phyloP scores from a whole-genome alignment of 1,140 invertebrate genomes.

The Trachelipus rathkii region DNA sequence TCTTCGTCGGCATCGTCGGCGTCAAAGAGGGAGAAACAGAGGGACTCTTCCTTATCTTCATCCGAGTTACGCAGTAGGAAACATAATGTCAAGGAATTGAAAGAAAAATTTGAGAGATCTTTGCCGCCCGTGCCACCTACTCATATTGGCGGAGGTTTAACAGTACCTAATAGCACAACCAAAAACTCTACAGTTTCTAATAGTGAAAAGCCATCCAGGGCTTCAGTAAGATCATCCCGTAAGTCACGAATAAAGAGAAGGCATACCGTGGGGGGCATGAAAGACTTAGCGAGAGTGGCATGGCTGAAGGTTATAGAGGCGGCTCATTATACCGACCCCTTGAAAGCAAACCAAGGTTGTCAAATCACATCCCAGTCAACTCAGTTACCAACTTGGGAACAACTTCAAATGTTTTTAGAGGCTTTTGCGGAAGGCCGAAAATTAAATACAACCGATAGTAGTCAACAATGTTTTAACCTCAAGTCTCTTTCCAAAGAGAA shows the following conservation, averaged over 20 bases:
- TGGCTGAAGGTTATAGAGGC: conserved; percentile 52
- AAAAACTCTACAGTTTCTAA: conserved; percentile 20
- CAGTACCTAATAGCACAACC: not conserved
- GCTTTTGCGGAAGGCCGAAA: conserved; percentile 30
- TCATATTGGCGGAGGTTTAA: conserved; percentile 25
- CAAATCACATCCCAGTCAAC: conserved; percentile 45
- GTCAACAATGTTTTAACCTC: not conserved
- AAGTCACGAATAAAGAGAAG: conserved; percentile 62
- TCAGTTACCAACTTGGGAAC: conserved; percentile 54
- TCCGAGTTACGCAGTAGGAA: conserved; percentile 37
- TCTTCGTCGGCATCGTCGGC: not conserved
- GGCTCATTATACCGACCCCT: conserved; percentile 50
- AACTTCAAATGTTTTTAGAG: conserved; percentile 50
- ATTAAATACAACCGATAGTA: conserved; percentile 21
- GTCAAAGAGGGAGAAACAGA: not conserved
- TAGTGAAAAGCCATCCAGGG: conserved; percentile 31
- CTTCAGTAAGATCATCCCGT: conserved; percentile 29
- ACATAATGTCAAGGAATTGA: conserved; percentile 43
- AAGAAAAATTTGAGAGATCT: conserved; percentile 43
- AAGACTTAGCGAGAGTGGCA: conserved; percentile 70
- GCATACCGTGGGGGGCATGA: conserved; percentile 86
- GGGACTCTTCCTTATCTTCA: conserved; percentile 56
- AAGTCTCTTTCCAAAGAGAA: conserved; percentile 36
- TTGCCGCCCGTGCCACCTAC: conserved; percentile 6
- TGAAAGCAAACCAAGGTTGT: conserved; percentile 16